Evolutionary conservation across 1,140 invertebrate species (phyloP), one percentile per base, ranked within the genome.

Genomic region (Argopecten irradians): DNA sequence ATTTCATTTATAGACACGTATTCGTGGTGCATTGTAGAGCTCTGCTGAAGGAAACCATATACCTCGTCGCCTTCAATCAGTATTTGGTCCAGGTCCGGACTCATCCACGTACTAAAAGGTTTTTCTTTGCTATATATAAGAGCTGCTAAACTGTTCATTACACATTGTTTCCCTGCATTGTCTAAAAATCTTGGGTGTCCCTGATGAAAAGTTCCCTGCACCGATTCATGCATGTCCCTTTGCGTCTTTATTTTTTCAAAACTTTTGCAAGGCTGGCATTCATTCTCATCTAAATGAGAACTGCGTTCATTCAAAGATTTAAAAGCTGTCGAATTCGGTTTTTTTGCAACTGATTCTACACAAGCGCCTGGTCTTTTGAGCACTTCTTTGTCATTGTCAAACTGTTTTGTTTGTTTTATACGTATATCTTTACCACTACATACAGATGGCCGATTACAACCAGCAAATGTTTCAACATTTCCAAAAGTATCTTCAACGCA

Each of bases 1-100:
- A 86, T 55, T 86, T 86, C 85, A 55, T 39, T 1, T 22, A 86
- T 86, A 22, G 43, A 86, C n/a, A n/a, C 33, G 34, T 86, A 86
- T 34, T 86, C 85, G 33, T 71, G 22, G 16, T 11, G 41, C 85
- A 86, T 86, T 33, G 85, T 86, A n/a, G 85, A n/a, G 34, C 85
- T 86, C 39, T 22, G 14, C 2, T 28, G 34, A 34, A 86, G 14
- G 43, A 28, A 86, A 13, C 43, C 34, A 71, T 86, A 86, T 22
- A 86, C 16, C 22, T 86, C 85, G 71, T 86, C 55, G 11, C 85
- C 85, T 28, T 41, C 33, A 16, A 46, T 28, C 11, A 86, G 55
- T 33, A 86, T 35, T 19, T 35, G 11, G 35, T 86, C 43, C 39
- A 86, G 43, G 34, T 86, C 85, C 33, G 39, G 32, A 2, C 34